Evolutionary conservation across 2,113 vertebrate species (phyloP), one percentile per base, ranked within the genome.

Genomic region (Erpornis zantholeuca): DNA sequence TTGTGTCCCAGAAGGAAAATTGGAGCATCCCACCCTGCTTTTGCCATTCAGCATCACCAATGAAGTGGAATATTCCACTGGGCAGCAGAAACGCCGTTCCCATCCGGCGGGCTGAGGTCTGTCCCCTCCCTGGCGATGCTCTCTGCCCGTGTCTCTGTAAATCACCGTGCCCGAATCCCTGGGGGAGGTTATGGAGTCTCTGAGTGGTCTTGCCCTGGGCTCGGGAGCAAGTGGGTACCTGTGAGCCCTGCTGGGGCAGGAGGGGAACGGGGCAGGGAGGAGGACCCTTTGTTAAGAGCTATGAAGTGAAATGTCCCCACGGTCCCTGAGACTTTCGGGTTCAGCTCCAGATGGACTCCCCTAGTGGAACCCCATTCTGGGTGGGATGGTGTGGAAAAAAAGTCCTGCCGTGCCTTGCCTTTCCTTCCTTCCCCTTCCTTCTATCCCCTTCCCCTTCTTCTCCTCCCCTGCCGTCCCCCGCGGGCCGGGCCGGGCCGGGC

Each of bases 401-500:
- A 0, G 2, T 33, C 49, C 23, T 56, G 7, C 31, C 5, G 12
- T 19, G 7, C 18, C 45, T 12, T 17, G 29, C 38, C 29, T 14
- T 31, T 9, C 17, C 6, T 63, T 45, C 31, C 36, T 42, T 49
- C 11, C 42, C 36, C 33, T 44, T 53, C 44, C 18, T 53, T 22
- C 12, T 9, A 15, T 25, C 59, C 77, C 28, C 35, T 70, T 33
- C 71, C 40, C 50, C 66, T 47, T 69, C 25, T 52, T 7, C 60
- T 12, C 38, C 50, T n/a, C 68, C 44, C 68, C 45, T 31, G 66
- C 82, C 64, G 42, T 57, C 53, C 79, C 60, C 36, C 73, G 47
- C 89, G 50, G 73, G 90, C 50, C 90, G 92, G 94, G 86, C 86
- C 83, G 89, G 87, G 88, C 92, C 70, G 68, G 86, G 64, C 38